phyloP scores from a whole-genome alignment of 2,113 vertebrate species.

The Stomatorhinus ivindoensis region DNA sequence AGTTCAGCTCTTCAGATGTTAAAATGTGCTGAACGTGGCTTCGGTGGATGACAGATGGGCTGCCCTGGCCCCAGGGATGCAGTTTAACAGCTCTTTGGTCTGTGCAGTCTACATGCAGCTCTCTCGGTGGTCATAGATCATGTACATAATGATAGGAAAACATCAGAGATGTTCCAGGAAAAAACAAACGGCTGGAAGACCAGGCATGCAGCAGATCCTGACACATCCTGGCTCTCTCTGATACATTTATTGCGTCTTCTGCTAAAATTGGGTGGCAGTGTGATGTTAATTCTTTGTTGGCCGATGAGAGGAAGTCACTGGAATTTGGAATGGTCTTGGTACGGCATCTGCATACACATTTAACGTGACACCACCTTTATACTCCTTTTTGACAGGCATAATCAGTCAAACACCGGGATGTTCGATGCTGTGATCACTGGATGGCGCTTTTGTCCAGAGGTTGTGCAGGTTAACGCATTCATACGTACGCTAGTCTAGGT shows the following conservation, averaged over 20 bases:
- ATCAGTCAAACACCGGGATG: not conserved
- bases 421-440: not conserved
- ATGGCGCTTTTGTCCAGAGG: not conserved
- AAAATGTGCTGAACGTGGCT: not conserved
- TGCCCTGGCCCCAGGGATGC: not conserved
- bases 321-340: not conserved
- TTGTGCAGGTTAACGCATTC: not conserved
- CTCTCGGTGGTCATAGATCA: not conserved
- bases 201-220: not conserved
- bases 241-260: not conserved
- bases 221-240: not conserved
- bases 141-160: conserved; percentile 7
- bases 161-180: not conserved
- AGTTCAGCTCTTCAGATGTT: not conserved
- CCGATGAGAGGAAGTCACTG: not conserved
- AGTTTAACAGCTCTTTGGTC: not conserved
- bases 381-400: not conserved
- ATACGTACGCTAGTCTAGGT: not conserved
- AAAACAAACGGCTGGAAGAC: not conserved
- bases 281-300: not conserved
- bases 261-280: not conserved
- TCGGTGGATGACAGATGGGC: not conserved
- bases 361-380: not conserved
- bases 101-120: not conserved
- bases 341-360: not conserved